Evolutionary conservation across 1,140 invertebrate species (phyloP), one percentile per base, ranked within the genome.

Genomic region (Zelostemma sp.): DNA sequence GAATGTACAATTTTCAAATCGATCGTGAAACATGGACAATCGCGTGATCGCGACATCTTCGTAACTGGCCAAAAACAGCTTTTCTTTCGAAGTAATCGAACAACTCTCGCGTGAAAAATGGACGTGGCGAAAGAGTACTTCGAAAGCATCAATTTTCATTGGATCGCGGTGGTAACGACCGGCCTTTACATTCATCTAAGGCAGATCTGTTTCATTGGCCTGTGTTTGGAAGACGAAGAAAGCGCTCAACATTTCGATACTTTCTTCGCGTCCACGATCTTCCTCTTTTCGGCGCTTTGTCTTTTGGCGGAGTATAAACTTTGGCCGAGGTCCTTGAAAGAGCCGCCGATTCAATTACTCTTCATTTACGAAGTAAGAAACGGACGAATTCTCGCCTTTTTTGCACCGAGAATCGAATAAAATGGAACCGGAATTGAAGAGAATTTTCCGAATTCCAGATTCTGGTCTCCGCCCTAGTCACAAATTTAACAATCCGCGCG

Each of bases 271-370:
- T 84, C 84, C 0, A 51, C 78, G 0, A 63, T 85, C 11, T 86
- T 85, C 38, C 63, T 79, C 0, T 79, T 85, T 40, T 85, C 84
- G 0, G 76, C 80, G 17, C 59, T 86, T 4, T 85, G 81, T 11
- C 51, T 86, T 3, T 43, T 86, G 14, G 83, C 83, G 1, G 84
- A 86, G 17, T 84, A 85, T 43, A 79, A 66, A 68, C 72, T 85
- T 3, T 86, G 84, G 84, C 84, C 84, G 0, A 66, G 73, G 55
- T 83, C 83, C 0, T 62, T 86, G 0, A 86, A 86, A 68, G 81
- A 85, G 43, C 84, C 84, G 19, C 82, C 83, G 0, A 62, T 80
- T 19, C 80, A 80, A 18, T 66, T 86, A 9, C 49, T 86, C n/a
- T 80, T 81, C 18, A 74, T 86, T 53, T 86, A 86, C 31, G 84